Conservation (phyloP, 1,140 invertebrate genomes). For the Holcopasites calliopsidis region DNA sequence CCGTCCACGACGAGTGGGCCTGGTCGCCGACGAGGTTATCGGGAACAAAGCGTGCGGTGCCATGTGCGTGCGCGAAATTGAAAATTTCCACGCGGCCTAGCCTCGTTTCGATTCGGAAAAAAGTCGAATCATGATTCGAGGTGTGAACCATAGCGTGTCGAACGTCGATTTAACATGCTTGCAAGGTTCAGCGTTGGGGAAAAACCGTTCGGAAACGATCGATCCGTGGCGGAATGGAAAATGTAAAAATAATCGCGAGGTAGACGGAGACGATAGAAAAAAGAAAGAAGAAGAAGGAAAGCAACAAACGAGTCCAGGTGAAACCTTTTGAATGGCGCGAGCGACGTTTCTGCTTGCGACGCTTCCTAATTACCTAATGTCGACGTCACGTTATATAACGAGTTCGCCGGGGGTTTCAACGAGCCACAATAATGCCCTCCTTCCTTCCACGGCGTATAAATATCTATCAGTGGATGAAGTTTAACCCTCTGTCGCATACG, state of each 20-base stretch:
- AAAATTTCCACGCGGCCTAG: neutral
- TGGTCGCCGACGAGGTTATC: constrained; percentile 9
- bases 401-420: constrained; percentile 58
- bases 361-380: constrained; percentile 57
- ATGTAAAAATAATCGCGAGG: constrained; percentile 1
- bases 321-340: constrained; percentile 51
- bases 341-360: constrained; percentile 39
- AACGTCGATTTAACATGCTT: constrained; percentile 1
- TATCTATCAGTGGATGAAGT: constrained; percentile 55
- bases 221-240: neutral
- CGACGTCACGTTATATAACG: constrained; percentile 55
- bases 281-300: neutral
- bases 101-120: neutral
- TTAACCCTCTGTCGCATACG: constrained; percentile 48
- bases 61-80: neutral
- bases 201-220: neutral
- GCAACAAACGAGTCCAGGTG: constrained; percentile 22
- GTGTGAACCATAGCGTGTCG: neutral
- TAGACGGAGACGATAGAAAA: neutral
- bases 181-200: neutral
- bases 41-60: neutral
- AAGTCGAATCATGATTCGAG: constrained; percentile 1
- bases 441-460: constrained; percentile 53
- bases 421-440: constrained; percentile 56
- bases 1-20: constrained; percentile 4